Conservation (phyloP, 2,113 vertebrate genomes). For the Neotoma lepida region DNA sequence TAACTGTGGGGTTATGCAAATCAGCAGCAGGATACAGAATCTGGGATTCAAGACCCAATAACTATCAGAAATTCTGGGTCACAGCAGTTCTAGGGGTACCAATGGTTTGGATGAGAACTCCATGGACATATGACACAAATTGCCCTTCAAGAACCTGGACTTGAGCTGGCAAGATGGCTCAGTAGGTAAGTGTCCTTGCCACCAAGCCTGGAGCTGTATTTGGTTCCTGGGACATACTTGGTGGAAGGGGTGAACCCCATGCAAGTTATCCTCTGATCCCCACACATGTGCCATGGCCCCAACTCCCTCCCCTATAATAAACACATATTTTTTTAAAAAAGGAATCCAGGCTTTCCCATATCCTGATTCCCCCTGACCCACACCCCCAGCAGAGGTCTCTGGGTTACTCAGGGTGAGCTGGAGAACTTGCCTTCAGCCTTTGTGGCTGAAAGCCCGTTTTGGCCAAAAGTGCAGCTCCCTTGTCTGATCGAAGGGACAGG, state of each 20-base stretch:
- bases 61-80: slow-evolving; percentile 43
- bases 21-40: neutral
- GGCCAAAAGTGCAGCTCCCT: slow-evolving; percentile 28
- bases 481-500: neutral
- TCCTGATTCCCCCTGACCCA: neutral
- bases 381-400: slow-evolving; percentile 23
- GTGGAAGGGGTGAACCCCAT: neutral
- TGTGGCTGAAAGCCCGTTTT: slow-evolving; percentile 63
- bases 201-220: neutral
- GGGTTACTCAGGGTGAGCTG: slow-evolving; percentile 51
- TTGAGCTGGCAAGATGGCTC: neutral
- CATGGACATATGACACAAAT: neutral
- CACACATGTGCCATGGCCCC: no score
- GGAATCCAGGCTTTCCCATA: neutral
- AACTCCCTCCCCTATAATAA: neutral
- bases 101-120: neutral
- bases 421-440: slow-evolving; percentile 61
- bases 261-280: no score
- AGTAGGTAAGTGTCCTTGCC: neutral
- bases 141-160: neutral
- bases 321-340: neutral
- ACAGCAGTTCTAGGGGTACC: neutral
- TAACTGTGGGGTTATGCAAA: neutral
- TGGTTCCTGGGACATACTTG: neutral
- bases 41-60: neutral